A percentile compares a stretch with the other conserved stretches of the same genome.
Conservation (phyloP, 2,797 vertebrate genomes). For the Tokudaia muenninki region DNA sequence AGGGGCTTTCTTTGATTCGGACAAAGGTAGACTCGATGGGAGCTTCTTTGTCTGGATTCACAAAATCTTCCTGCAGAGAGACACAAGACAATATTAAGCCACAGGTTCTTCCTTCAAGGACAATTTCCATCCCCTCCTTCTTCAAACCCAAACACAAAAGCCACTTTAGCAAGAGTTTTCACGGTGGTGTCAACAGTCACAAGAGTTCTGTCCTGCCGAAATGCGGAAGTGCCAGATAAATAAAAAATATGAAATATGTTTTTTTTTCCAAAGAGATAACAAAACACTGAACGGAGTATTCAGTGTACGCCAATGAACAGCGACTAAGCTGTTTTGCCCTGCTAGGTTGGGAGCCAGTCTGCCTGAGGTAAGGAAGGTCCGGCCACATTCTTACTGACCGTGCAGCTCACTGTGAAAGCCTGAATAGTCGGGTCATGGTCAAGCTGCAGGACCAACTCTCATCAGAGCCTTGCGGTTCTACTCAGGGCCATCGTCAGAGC, state of each 20-base stretch:
- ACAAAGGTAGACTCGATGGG: constrained; percentile 88
- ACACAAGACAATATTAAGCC: constrained; percentile 21
- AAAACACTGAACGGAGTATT: neutral
- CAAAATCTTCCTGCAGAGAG: constrained; percentile 89
- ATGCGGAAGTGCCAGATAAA: neutral
- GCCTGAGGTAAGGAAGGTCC: neutral
- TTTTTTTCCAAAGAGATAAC: neutral
- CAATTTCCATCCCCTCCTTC: accelerated
- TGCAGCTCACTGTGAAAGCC: neutral
- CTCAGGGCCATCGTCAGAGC: neutral
- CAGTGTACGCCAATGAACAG: neutral
- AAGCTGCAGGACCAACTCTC: neutral
- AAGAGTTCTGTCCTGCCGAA: neutral
- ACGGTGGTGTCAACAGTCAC: accelerated
- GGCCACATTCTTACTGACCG: neutral
- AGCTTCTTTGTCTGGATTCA: constrained; percentile 90
- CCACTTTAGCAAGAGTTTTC: neutral
- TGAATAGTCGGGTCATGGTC: neutral
- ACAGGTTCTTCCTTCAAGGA: neutral
- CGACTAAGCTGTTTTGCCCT: neutral
- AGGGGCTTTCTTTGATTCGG: constrained; percentile 90
- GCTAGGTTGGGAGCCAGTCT: neutral
- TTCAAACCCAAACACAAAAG: neutral
- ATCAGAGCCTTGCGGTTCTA: neutral
- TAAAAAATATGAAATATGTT: neutral